phyloP scores from a whole-genome alignment of 2,797 vertebrate species.

The Hirundo rustica region DNA sequence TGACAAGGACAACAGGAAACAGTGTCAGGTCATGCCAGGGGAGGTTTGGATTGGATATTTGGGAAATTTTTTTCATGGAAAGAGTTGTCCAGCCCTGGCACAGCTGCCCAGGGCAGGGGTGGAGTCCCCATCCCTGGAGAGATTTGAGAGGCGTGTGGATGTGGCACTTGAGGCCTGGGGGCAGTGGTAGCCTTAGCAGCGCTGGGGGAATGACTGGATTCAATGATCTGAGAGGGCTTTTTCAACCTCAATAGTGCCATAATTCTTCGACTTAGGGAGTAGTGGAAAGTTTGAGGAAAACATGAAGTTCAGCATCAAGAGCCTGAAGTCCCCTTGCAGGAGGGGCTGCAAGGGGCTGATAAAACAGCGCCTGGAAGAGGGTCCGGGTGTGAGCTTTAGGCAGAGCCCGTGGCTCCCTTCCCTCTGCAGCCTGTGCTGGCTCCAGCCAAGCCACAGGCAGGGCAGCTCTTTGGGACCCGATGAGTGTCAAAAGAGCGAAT shows the following conservation, averaged over 20 bases:
- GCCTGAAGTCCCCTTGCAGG: too few relatives aligned
- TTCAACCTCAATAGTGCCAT: neutral
- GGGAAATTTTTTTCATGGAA: neutral
- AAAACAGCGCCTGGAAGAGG: fast-evolving
- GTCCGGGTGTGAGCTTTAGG: fast-evolving
- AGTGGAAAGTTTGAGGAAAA: neutral
- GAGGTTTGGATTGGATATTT: neutral
- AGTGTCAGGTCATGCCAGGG: neutral
- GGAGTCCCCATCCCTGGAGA: neutral
- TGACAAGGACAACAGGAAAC: neutral
- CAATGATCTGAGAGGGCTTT: fast-evolving
- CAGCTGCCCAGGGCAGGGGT: neutral
- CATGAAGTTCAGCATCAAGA: neutral
- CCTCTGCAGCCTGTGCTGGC: neutral
- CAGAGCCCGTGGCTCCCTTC: fast-evolving
- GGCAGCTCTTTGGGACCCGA: neutral
- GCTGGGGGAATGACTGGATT: neutral
- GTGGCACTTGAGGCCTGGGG: neutral
- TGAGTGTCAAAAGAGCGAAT: neutral
- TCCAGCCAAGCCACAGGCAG: neutral
- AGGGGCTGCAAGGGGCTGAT: neutral
- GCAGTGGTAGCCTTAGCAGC: neutral
- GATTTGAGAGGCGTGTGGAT: neutral
- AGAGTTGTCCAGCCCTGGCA: neutral
- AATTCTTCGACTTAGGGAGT: neutral